These are phyloP conservation scores for Drosophila punjabiensis DNA, from an alignment of 1,140 invertebrate genomes.

Conservation along the genomic window DNA sequence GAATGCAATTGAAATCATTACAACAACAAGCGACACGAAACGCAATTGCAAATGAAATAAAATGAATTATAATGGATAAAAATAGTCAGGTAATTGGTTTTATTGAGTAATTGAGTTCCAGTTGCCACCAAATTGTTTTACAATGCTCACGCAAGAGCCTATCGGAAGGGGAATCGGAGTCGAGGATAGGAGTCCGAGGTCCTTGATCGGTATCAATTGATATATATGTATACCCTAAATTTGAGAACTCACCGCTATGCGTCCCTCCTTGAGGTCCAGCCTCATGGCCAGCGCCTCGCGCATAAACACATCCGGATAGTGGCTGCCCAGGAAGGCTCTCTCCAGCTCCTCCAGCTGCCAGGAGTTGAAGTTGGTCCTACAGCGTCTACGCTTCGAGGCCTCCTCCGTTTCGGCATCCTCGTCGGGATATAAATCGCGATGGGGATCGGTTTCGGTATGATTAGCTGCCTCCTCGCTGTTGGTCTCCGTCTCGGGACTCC, in stretches of 20 bases:
- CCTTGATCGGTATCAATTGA: neutral
- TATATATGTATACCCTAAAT: neutral
- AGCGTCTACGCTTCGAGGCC: conserved; percentile 91
- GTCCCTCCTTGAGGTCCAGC: conserved; percentile 97
- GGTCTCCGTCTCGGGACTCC: conserved; percentile 1
- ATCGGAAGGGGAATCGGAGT: conserved; percentile 14
- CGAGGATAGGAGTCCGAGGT: neutral
- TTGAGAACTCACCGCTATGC: conserved; percentile 96
- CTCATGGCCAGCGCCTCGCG: conserved; percentile 97
- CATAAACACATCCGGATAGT: conserved; percentile 99
- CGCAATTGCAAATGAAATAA: conserved; percentile 81
- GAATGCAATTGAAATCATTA: conserved; percentile 79
- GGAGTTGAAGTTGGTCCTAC: conserved; percentile 98
- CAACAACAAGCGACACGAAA: conserved; percentile 85
- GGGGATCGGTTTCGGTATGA: too few relatives aligned
- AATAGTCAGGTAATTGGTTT: conserved; percentile 83
- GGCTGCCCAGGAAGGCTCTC: conserved; percentile 96
- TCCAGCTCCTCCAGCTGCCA: conserved; percentile 99
- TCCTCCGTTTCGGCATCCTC: conserved; percentile 56
- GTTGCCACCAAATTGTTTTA: conserved; percentile 81
- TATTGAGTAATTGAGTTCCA: conserved; percentile 82
- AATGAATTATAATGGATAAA: conserved; percentile 84
- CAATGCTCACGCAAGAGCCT: conserved; percentile 62
- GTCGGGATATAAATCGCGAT: too few relatives aligned
- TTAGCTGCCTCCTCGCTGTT: conserved; percentile 19